Conservation (phyloP, 23 tunicate species). For the Styela clava region DNA sequence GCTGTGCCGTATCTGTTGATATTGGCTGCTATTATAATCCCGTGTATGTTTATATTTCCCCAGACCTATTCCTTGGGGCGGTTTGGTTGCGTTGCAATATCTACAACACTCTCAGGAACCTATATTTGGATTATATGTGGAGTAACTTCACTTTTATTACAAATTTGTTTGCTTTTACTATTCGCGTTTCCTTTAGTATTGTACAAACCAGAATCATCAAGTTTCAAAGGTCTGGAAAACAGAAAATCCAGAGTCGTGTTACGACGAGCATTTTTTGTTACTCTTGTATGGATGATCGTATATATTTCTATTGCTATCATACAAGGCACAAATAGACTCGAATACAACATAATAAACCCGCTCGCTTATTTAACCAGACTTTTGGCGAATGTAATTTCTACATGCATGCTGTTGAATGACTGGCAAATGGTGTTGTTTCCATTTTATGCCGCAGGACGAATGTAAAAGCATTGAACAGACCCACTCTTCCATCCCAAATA, state of each 20-base stretch:
- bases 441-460: too few species aligned
- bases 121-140: background rate
- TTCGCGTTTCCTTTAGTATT: background rate
- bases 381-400: background rate
- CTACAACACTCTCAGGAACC: background rate
- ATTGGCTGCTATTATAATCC: background rate
- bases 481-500: too few species aligned
- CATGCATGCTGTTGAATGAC: background rate
- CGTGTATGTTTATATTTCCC: background rate
- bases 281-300: background rate
- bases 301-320: background rate
- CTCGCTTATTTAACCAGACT: background rate
- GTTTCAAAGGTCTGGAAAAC: background rate
- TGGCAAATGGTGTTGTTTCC: slow-evolving; percentile 1
- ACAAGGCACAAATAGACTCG: background rate
- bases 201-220: background rate
- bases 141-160: background rate
- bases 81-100: background rate
- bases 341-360: background rate
- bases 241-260: background rate
- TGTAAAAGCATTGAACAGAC: too few species aligned
- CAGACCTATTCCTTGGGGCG: background rate
- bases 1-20: background rate
- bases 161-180: background rate
- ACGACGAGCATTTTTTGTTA: slow-evolving; percentile 5